Base-by-base conservation (phyloP, 2,888 invertebrate genomes). In the Tiliacea citrago region DNA sequence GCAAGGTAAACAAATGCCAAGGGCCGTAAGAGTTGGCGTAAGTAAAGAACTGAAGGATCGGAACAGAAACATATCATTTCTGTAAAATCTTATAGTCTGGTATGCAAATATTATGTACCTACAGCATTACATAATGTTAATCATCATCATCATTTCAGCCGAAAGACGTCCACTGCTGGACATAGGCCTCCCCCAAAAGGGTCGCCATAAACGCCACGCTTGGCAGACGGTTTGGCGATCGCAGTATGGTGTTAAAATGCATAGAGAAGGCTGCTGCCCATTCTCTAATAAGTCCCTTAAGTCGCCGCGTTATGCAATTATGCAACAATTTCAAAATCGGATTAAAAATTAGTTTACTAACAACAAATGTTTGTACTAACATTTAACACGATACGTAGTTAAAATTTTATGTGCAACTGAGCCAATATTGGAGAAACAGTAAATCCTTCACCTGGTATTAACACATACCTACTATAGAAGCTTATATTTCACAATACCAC, bases 401-500 rank as follows among this genome's bases (percentile, higher is more conserved):
- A 71, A 70, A 74, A 73, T 75, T 72, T 82, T 83, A 84, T 81
- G 62, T 85, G 82, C 86, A 88, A 82, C 82, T 82, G 85, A 83
- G 76, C 86, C 81, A 92, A 92, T 91, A 91, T 93, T 92, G 72
- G 81, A 76, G 69, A 75, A 89, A 82, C 86, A 88, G 87, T 90
- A 91, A 90, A 90, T 89, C 87, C 84, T 90, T 90, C 89, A 88
- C 67, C 71, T 73, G 85, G 67, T 84, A 84, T 87, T 88, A 88
- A 84, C 77, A 60, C 58, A 45, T 74, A 79, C n/a, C n/a, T n/a
- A n/a, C 42, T 87, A 66, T 77, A 82, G 80, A 82, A 86, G 87
- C 88, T 88, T 86, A 88, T 91, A 92, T 93, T 93, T 91, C 91
- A 90, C 90, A 91, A 91, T 88, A 87, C 76, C 73, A 81, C 81